These are phyloP conservation scores for Drosophila lacicola DNA, from an alignment of 2,888 invertebrate species.

Conservation along the genomic window DNA sequence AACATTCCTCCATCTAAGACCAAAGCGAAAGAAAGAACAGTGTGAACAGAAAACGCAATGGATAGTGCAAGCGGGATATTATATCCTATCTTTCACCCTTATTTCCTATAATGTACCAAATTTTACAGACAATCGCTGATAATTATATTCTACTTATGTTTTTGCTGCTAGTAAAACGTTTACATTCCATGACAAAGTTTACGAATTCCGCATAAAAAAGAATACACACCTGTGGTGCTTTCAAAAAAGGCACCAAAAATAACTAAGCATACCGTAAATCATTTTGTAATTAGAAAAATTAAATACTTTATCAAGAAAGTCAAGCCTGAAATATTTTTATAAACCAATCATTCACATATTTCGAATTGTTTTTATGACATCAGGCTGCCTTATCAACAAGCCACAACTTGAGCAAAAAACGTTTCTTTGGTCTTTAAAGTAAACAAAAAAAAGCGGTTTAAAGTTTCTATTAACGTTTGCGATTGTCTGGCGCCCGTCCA, in stretches of 20 bases:
- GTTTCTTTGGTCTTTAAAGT: neutral
- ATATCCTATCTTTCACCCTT: too few species aligned
- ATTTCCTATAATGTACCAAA: too few species aligned
- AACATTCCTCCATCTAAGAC: neutral
- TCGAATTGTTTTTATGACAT: constrained; percentile 4
- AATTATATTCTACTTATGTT: too few species aligned
- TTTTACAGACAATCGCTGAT: too few species aligned
- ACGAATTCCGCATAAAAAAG: neutral
- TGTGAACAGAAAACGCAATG: too few species aligned
- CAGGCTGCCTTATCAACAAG: constrained; percentile 18
- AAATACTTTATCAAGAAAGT: too few species aligned
- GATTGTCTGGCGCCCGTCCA: constrained; percentile 5
- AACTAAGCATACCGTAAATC: too few species aligned
- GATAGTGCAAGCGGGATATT: constrained; percentile 10
- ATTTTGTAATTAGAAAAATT: neutral
- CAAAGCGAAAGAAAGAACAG: too few species aligned
- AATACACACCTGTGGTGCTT: neutral
- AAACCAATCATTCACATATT: neutral
- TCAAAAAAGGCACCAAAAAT: too few species aligned
- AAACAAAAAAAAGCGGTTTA: neutral
- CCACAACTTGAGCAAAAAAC: neutral
- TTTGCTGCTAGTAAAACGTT: too few species aligned
- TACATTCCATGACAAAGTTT: neutral
- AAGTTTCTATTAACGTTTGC: constrained; percentile 1
- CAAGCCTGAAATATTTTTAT: neutral